Evolutionary conservation across 64 coral and sea anemone species (phyloP), one percentile per base, ranked within the genome.

Genomic region (Dendronephthya gigantea): DNA sequence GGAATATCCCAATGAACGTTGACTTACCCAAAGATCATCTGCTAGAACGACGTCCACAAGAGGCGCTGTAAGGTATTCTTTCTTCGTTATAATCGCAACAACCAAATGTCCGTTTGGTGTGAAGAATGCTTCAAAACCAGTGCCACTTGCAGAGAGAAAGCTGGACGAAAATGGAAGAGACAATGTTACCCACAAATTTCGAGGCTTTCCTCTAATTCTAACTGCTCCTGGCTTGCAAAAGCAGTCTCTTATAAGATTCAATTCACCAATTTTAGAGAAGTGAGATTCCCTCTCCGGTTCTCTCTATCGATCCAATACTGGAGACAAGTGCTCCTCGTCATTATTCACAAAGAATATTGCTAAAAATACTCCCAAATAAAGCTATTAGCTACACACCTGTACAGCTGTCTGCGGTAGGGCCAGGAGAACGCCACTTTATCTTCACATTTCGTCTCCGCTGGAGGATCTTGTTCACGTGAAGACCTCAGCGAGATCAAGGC

Each of bases 11-110:
- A 62, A 62, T 62, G 55, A 12, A 52, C 13, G 23, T 22, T 16
- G 23, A 84, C 94, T 27, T 93, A 97, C 94, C 94, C 94, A 97
- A 1, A 84, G 84, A 30, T 90, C 70, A 85, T 93, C 94, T 22
- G 85, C 50, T 6, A 97, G 68, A 2, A 83, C 85, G 4, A 82
- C 83, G 22, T 91, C 89, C 40, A 92, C 89, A n/a, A 97, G 84
- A 52, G 36, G 88, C 11, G 89, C 94, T 47, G 94, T 85, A 12
- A 85, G 41, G 34, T 97, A 97, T 62, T 97, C 92, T 55, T 91
- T 97, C 62, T 29, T 91, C 58, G 76, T 87, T 48, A 90, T 86
- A n/a, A 90, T 88, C 50, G 94, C 94, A 37, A 97, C 90, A 25
- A 97, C 85, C 9, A 97, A 40, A 30, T 93, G 87, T 36, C 88